Evolutionary conservation across 2,113 vertebrate genomes (phyloP).

Genomic region (Chionis minor): DNA sequence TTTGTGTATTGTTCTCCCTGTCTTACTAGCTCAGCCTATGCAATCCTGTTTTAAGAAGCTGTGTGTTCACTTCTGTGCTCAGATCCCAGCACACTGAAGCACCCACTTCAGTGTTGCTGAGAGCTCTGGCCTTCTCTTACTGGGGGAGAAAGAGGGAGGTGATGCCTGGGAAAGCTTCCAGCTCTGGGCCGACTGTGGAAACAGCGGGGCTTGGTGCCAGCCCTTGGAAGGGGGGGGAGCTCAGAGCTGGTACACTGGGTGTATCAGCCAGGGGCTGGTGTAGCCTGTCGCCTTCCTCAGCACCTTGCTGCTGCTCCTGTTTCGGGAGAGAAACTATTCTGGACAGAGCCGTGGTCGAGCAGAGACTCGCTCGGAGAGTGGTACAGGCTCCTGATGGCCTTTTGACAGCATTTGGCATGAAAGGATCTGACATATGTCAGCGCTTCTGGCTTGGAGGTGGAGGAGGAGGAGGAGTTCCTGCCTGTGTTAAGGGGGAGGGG

Average conservation of each 20-base stretch:
- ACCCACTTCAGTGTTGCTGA: background rate
- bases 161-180: constrained; percentile 43
- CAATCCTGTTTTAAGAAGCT: background rate
- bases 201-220: constrained; percentile 25
- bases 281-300: background rate
- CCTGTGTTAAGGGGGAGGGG: background rate
- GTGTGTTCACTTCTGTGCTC: background rate
- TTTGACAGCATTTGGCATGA: background rate
- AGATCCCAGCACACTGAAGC: background rate
- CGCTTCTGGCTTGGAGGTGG: background rate
- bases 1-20: background rate
- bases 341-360: background rate
- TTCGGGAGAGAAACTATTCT: background rate
- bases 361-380: background rate
- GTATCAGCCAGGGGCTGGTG: constrained; percentile 1
- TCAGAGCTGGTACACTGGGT: background rate
- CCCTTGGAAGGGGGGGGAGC: background rate
- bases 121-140: background rate
- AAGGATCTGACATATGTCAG: background rate
- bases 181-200: background rate
- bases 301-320: background rate
- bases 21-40: background rate
- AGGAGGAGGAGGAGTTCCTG: background rate
- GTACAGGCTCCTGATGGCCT: background rate
- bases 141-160: background rate